Evolutionary conservation across 2,888 invertebrate genomes (phyloP).

Genomic region (Sinhomidia bicolor): DNA sequence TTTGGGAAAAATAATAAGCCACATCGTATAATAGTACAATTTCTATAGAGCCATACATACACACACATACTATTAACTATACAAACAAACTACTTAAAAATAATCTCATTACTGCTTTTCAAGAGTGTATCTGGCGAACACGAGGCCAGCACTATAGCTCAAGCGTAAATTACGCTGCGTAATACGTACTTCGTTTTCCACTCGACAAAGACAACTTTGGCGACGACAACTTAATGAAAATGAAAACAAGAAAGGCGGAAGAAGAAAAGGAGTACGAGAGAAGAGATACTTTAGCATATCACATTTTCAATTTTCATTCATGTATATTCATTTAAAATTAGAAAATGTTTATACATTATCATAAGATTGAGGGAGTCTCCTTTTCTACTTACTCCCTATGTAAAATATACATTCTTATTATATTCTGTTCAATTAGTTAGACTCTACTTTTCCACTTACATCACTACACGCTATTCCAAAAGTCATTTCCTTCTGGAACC

Average conservation of each 20-base stretch:
- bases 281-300: neutral
- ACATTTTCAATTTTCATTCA: neutral
- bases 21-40: neutral
- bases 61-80: no score
- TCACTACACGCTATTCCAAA: neutral
- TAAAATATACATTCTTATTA: neutral
- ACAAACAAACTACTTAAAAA: no score
- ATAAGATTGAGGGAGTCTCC: no score
- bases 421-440: neutral
- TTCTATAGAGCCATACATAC: neutral
- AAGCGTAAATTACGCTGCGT: neutral
- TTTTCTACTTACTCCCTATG: neutral
- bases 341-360: neutral
- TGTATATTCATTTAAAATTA: neutral
- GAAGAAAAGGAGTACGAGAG: neutral
- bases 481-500: constrained; percentile 3
- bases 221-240: constrained; percentile 30
- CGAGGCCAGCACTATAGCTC: no score
- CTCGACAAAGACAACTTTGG: neutral
- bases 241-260: constrained; percentile 44
- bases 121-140: neutral
- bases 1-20: neutral
- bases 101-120: neutral
- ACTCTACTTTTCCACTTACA: no score
- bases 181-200: no score